Conservation (phyloP, 2,797 vertebrate species). For the Notolepis coatsorum region DNA sequence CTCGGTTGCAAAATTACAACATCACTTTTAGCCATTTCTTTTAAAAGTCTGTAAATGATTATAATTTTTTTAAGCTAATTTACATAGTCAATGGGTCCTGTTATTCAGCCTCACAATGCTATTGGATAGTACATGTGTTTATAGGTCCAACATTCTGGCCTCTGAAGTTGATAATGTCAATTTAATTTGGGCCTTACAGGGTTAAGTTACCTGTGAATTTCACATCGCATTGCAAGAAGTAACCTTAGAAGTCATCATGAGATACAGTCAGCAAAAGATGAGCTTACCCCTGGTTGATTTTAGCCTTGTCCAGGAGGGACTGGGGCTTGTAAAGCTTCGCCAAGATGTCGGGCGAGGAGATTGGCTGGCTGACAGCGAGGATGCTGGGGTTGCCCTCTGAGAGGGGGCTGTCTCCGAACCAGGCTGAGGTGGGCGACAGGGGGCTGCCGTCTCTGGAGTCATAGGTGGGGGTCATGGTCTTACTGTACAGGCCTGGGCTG, state of each 20-base stretch:
- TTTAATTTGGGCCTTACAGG: too few relatives aligned
- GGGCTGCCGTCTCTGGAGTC: constrained; percentile 98
- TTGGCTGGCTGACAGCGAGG: constrained; percentile 96
- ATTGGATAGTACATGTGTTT: too few relatives aligned
- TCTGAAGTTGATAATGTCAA: too few relatives aligned
- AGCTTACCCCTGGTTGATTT: constrained; percentile 98
- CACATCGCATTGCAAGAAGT: too few relatives aligned
- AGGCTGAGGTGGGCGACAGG: constrained; percentile 95
- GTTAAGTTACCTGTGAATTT: too few relatives aligned
- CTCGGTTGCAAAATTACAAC: too few relatives aligned
- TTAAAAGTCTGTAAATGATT: too few relatives aligned
- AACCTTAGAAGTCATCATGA: background rate
- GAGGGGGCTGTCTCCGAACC: constrained; percentile 98
- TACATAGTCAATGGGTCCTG: too few relatives aligned
- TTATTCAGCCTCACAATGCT: too few relatives aligned
- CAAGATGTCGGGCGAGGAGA: constrained; percentile 95
- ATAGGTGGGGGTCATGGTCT: constrained; percentile 99
- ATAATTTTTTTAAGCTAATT: too few relatives aligned
- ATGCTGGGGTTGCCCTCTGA: constrained; percentile 98
- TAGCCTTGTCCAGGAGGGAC: constrained; percentile 97
- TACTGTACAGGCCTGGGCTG: constrained; percentile 98
- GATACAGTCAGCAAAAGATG: constrained; percentile 31
- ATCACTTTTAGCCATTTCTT: too few relatives aligned
- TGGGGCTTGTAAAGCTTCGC: constrained; percentile 98
- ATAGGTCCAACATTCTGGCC: too few relatives aligned